Percentiles rank a stretch among this genome's conserved stretches.
Conservation (phyloP, 1,140 invertebrate species). For the Neotoxoptera formosana region DNA sequence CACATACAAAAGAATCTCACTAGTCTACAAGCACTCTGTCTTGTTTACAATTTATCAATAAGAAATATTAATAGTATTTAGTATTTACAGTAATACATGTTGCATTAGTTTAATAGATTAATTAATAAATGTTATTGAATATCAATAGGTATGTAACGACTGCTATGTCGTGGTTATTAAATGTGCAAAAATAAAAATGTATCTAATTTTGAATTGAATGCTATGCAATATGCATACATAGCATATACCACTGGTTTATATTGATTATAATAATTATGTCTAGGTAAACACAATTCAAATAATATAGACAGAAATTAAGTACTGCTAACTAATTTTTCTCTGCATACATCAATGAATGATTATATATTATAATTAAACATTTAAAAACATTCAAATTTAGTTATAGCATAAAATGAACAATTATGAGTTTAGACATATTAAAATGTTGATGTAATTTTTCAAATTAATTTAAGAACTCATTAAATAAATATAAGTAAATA, state of each 20-base stretch:
- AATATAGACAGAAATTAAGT: not conserved
- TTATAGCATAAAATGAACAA: not conserved
- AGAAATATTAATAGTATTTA: no score
- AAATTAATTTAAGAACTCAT: not conserved
- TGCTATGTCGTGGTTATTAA: no score
- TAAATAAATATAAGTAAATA: not conserved
- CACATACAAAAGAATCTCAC: not conserved
- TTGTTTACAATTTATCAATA: not conserved
- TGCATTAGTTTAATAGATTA: no score
- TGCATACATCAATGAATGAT: no score
- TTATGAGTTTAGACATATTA: not conserved
- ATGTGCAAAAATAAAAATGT: no score
- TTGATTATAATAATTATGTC: not conserved
- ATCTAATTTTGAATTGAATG: no score
- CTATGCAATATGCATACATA: no score
- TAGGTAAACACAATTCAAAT: not conserved
- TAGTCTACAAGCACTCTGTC: not conserved
- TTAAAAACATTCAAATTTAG: not conserved
- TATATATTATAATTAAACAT: not conserved
- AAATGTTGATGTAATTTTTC: not conserved
- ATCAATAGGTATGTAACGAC: no score
- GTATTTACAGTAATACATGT: no score
- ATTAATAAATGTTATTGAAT: no score
- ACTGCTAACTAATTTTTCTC: no score
- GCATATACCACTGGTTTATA: not conserved